A percentile compares a stretch with the other conserved stretches of the same genome.
These are phyloP conservation scores for Aldabrachelys gigantea DNA, from an alignment of 2,113 vertebrate species.

Conservation along the genomic window DNA sequence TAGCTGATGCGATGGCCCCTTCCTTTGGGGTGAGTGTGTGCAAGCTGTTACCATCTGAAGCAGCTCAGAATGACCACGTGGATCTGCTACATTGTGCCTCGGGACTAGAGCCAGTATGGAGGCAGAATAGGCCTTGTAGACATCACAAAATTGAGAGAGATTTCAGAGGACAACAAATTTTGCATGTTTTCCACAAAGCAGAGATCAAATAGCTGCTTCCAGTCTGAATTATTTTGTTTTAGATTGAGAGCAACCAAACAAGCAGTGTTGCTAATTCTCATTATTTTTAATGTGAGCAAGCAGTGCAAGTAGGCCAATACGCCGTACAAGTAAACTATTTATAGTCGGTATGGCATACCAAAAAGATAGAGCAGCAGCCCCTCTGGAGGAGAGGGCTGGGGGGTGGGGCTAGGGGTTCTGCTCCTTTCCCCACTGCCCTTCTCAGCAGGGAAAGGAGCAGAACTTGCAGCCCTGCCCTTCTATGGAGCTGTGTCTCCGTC, in stretches of 20 bases:
- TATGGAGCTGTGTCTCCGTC: too few species aligned
- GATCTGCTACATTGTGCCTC: too few species aligned
- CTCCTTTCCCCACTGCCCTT: too few species aligned
- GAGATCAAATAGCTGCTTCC: not conserved
- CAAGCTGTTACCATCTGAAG: not conserved
- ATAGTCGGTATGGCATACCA: too few species aligned
- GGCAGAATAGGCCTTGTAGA: not conserved
- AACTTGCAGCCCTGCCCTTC: too few species aligned
- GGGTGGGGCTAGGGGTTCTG: too few species aligned
- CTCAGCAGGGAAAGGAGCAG: too few species aligned
- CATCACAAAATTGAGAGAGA: not conserved
- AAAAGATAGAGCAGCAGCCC: too few species aligned
- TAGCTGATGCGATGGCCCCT: not conserved
- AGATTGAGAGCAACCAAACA: not conserved
- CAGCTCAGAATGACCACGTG: not conserved
- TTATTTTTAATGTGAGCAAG: not conserved
- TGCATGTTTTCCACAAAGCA: not conserved
- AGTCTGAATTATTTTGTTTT: not conserved
- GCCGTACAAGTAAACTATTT: too few species aligned
- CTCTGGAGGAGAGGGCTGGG: too few species aligned
- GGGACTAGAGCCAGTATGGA: too few species aligned
- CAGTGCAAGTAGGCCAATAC: too few species aligned
- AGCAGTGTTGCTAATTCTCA: not conserved
- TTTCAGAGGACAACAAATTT: not conserved
- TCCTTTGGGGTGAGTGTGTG: not conserved